Base-by-base conservation (phyloP, 2,888 invertebrate species). In the Alloscopus bannaensis region DNA sequence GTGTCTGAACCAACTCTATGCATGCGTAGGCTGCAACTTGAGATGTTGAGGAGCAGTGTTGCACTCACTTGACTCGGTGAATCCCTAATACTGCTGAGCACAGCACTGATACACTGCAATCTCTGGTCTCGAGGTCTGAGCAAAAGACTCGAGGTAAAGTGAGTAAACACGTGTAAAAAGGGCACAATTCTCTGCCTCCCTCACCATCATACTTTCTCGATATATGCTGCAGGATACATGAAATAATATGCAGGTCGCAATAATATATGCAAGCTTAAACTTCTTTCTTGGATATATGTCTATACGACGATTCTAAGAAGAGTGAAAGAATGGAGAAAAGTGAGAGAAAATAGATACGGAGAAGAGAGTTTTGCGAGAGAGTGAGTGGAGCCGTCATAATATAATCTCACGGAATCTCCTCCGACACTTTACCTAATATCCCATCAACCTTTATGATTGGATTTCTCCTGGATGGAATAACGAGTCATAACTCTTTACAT, bases 401-500 rank as follows among this genome's bases (percentile, higher is more conserved):
- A 79, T 79, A 79, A 79, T 79, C 79, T 79, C 59, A 29, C 66
- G 59, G 79, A 79, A 79, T 79, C 79, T 79, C 72, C 79, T 79
- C 68, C 73, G 76, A 79, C 81, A 80, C 77, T 83, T 83, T 83
- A 71, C 80, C 80, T 81, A 81, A 81, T 83, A 81, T 83, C 80
- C 81, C 81, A 83, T 83, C 83, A 81, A 81, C 81, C 80, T 83
- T 83, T 83, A 83, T 83, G 83, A 83, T 83, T 83, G 81, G 77
- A 81, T 81, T 83, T 80, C 79, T 77, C 72, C 77, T 72, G 79
- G 73, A 80, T 71, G 72, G 83, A 81, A 83, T 83, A 81, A 81
- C 80, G 73, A 82, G 77, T 80, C 82, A 82, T 82, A 82, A 82
- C 77, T 82, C 82, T 78, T 80, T n/a, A n/a, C n/a, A n/a, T n/a